Conservation (phyloP, 1,140 invertebrate species). For the Euura lappo region DNA sequence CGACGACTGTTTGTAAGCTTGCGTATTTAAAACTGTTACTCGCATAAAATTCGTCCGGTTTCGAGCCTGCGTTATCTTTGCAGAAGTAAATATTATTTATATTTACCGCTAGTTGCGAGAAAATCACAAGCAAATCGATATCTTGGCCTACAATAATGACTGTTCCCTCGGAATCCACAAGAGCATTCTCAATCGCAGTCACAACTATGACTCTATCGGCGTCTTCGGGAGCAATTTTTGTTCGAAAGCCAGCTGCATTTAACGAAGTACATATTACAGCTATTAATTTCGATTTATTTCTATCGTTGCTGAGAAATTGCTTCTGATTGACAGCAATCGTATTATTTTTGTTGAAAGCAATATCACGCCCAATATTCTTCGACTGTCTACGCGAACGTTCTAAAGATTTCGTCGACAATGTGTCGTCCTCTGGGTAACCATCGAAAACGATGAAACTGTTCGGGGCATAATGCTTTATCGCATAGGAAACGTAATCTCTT, state of each 20-base stretch:
- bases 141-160: slow-evolving; percentile 19
- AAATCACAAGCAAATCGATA: slow-evolving; percentile 9
- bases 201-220: slow-evolving; percentile 17
- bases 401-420: no score
- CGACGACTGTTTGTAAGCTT: slow-evolving; percentile 17
- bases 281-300: slow-evolving; percentile 20
- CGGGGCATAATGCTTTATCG: slow-evolving; percentile 18
- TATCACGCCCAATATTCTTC: no score
- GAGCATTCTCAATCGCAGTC: slow-evolving; percentile 19
- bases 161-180: not conserved
- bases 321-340: slow-evolving; percentile 16
- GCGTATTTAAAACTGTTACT: slow-evolving; percentile 15
- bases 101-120: slow-evolving; percentile 10
- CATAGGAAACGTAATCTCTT: slow-evolving; percentile 27
- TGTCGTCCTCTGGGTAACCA: slow-evolving; percentile 21
- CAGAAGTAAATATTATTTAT: slow-evolving; percentile 4
- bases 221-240: slow-evolving; percentile 15
- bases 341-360: no score
- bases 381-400: not conserved
- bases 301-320: not conserved
- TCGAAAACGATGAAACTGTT: slow-evolving; percentile 30
- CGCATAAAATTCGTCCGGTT: not conserved
- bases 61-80: slow-evolving; percentile 9
- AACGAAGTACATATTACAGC: slow-evolving; percentile 11
- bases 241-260: slow-evolving; percentile 14